Evolutionary conservation across 2,113 vertebrate species (phyloP), one percentile per base, ranked within the genome.

Genomic region (Percina caprodes): DNA sequence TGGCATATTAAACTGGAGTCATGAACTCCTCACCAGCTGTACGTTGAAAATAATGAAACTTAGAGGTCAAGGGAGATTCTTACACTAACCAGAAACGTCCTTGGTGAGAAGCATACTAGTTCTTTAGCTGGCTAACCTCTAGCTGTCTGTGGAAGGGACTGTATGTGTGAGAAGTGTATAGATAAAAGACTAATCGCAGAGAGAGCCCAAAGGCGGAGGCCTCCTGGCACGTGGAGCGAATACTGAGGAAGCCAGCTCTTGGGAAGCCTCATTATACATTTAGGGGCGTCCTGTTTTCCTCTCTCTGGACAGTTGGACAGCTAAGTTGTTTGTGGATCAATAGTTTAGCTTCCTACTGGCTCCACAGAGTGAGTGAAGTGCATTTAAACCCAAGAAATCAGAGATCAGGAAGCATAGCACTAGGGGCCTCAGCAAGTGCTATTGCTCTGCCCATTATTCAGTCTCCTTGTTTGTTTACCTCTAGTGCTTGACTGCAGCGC

Each of bases 311-410:
- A 93, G 82, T 88, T 83, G 92, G 89, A 89, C 83, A 76, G 81
- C 90, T 92, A 91, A 94, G 92, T 91, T 94, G 92, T 94, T 92
- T 92, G 86, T 84, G 88, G 94, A 94, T 96, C 95, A 91, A 95
- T 95, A 93, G 92, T 94, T 92, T 89, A 90, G 88, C 84, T 93
- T 91, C 82, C 88, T 88, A 88, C 86, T 71, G 85, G 87, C 89
- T 90, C 87, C 58, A 80, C 82, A 52, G 81, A 79, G 83, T 85
- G 91, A 88, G 83, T 77, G 79, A 92, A 93, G 91, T 91, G 94
- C 92, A 92, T 93, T 94, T 92, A 90, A 89, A 89, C 80, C 59
- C 21, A 39, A 90, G 91, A 93, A 93, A 95, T 94, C 90, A 88
- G 89, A 82, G 85, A 90, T 79, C 76, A 74, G 88, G 86, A 91